Percentiles rank a stretch among this genome's conserved stretches.
These are phyloP conservation scores for Cladopsammia gracilis DNA, from an alignment of 64 coral and sea anemone species.

Conservation along the genomic window DNA sequence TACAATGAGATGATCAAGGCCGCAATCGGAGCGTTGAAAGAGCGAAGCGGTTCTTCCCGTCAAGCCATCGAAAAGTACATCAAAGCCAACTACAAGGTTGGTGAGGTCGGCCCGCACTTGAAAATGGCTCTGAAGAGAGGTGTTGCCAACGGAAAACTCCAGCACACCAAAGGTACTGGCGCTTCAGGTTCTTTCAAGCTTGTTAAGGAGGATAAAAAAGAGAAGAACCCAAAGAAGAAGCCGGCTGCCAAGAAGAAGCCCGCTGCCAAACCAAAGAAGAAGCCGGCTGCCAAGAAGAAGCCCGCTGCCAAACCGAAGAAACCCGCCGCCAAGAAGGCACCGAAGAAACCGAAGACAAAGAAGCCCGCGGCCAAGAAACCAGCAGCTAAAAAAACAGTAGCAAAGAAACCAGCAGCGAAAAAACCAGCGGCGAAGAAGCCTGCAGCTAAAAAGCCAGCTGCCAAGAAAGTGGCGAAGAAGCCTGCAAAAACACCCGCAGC, in stretches of 20 bases:
- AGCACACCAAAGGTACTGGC: slow-evolving; percentile 37
- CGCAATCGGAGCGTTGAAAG: slow-evolving; percentile 12
- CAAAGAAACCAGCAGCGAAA: background rate
- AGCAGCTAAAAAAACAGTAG: background rate
- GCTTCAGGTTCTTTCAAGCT: slow-evolving; percentile 47
- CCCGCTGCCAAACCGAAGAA: slow-evolving; percentile 7
- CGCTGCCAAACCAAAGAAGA: slow-evolving; percentile 2
- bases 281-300: background rate
- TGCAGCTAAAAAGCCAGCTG: background rate
- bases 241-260: background rate
- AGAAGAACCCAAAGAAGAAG: slow-evolving; percentile 11
- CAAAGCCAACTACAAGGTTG: slow-evolving; percentile 43
- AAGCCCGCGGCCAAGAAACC: background rate
- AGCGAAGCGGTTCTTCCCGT: slow-evolving; percentile 35
- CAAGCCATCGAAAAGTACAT: slow-evolving; percentile 59
- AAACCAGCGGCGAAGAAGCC: slow-evolving; percentile 1
- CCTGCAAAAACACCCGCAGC: background rate
- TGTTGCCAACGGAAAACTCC: background rate
- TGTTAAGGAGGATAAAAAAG: background rate
- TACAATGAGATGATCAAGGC: slow-evolving; percentile 40
- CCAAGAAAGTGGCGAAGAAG: background rate
- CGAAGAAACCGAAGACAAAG: background rate
- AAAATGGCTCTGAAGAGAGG: slow-evolving; percentile 25
- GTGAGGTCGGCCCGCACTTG: background rate
- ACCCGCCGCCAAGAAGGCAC: background rate